A percentile compares a stretch with the other conserved stretches of the same genome.
phyloP scores from a whole-genome alignment of 2,797 vertebrate species.

The Alosa sapidissima region DNA sequence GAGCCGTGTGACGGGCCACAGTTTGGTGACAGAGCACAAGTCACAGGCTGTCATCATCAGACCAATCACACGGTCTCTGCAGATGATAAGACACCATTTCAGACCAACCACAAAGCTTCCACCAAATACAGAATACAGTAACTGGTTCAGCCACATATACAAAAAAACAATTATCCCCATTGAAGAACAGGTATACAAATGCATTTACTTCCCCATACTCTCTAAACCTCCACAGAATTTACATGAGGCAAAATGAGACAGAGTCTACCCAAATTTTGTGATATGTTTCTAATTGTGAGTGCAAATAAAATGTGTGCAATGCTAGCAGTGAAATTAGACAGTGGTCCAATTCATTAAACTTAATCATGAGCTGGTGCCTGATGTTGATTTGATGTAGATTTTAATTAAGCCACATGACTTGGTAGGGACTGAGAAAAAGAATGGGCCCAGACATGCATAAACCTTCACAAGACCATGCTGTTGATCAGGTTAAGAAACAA shows the following conservation, averaged over 20 bases:
- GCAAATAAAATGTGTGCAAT: not conserved
- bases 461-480: not conserved
- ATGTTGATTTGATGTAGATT: not conserved
- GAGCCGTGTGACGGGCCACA: slow-evolving; percentile 92
- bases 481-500: not conserved
- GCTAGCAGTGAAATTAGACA: not conserved
- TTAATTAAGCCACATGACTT: not conserved
- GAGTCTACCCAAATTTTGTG: not conserved
- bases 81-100: slow-evolving; percentile 38
- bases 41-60: slow-evolving; percentile 99
- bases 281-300: not conserved
- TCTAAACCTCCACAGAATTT: no score
- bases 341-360: not conserved
- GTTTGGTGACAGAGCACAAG: slow-evolving; percentile 96
- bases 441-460: not conserved
- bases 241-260: no score
- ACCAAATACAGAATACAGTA: not conserved
- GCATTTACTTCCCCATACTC: not conserved
- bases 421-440: not conserved
- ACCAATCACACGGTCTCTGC: slow-evolving; percentile 94
- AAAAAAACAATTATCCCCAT: not conserved
- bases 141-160: not conserved
- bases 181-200: not conserved
- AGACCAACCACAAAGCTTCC: not conserved
- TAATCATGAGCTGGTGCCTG: not conserved